Evolutionary conservation across 2,113 vertebrate genomes (phyloP).

Genomic region (Caretta caretta): DNA sequence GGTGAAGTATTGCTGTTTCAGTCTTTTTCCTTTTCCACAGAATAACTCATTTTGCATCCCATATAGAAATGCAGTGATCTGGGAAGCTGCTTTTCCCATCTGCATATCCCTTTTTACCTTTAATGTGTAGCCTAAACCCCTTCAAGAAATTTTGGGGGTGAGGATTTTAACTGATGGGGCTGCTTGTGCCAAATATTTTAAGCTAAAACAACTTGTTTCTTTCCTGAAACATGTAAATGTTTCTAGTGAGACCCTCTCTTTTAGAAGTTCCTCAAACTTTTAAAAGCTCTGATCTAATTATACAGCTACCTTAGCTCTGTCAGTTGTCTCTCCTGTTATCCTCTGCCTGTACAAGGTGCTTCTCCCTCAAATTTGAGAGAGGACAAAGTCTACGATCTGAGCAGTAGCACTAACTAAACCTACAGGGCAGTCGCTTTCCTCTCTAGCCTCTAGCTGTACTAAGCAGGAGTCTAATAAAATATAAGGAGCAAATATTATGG

Average conservation of each 20-base stretch:
- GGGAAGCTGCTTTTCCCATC: no score
- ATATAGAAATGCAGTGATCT: no score
- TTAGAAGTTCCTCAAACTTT: not conserved
- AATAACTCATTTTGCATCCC: not conserved
- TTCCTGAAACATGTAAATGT: no score
- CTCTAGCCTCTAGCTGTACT: not conserved
- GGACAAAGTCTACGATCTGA: not conserved
- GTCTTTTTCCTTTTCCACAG: not conserved
- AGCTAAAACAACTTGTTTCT: not conserved
- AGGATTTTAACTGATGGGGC: not conserved
- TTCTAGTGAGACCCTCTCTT: not conserved
- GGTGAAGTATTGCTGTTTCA: no score
- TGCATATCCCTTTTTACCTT: no score
- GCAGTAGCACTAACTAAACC: no score
- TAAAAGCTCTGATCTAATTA: not conserved
- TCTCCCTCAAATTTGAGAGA: no score
- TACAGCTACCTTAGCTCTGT: not conserved
- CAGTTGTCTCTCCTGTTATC: not conserved
- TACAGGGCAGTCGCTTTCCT: no score
- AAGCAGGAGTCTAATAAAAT: not conserved
- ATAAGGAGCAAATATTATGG: not conserved
- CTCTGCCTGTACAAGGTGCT: no score
- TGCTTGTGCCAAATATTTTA: not conserved
- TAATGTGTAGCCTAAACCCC: no score
- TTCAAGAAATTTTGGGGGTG: not conserved